A percentile compares a stretch with the other conserved stretches of the same genome.
Evolutionary conservation across 2,888 invertebrate genomes (phyloP).

Genomic region (Athripsodes cinereus): DNA sequence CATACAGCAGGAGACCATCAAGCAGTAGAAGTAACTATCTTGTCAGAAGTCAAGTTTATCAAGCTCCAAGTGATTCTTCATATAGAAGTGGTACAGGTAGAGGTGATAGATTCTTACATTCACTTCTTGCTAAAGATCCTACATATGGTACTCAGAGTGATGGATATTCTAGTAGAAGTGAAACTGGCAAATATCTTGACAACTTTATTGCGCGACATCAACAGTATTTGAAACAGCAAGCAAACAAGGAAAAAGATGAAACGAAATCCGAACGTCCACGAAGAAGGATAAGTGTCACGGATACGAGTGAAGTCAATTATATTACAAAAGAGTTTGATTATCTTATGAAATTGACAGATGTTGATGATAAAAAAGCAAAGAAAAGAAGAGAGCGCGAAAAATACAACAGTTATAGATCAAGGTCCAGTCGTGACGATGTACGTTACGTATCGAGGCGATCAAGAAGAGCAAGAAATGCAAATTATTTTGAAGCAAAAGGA

Average conservation of each 20-base stretch:
- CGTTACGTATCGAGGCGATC: conserved; percentile 10
- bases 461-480: conserved; percentile 11
- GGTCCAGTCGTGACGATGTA: conserved; percentile 12
- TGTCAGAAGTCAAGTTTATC: conserved; percentile 15
- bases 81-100: conserved; percentile 16
- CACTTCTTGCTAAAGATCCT: conserved; percentile 10
- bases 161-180: conserved; percentile 20
- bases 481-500: conserved; percentile 10
- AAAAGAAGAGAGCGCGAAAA: conserved; percentile 13
- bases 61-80: conserved; percentile 19
- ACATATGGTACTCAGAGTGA: conserved; percentile 11
- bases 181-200: conserved; percentile 16
- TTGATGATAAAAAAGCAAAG: conserved; percentile 7
- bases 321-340: conserved; percentile 22
- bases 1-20: conserved; percentile 17
- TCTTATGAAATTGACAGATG: conserved; percentile 17
- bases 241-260: conserved; percentile 10
- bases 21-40: conserved; percentile 12
- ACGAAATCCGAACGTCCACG: background rate
- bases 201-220: conserved; percentile 15
- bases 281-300: conserved; percentile 14
- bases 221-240: conserved; percentile 12
- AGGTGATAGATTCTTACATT: conserved; percentile 12
- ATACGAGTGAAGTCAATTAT: conserved; percentile 18
- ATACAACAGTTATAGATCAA: conserved; percentile 12